phyloP scores from a whole-genome alignment of 2,888 invertebrate species.

The Erebia ligea region DNA sequence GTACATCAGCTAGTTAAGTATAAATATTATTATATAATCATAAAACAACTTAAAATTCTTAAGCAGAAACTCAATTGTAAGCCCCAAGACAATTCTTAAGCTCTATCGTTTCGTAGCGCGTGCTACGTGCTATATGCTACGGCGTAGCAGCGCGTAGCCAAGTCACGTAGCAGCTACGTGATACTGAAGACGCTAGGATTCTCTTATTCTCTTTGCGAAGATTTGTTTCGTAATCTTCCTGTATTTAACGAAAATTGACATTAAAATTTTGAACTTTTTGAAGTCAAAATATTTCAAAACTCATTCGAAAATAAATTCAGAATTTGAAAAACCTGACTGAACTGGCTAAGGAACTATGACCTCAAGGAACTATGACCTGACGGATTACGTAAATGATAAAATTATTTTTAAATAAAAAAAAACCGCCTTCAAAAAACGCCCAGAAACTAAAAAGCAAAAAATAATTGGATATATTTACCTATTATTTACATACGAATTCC shows the following conservation, averaged over 20 bases:
- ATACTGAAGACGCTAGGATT: constrained; percentile 3
- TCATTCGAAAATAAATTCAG: too few species aligned
- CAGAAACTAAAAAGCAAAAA: too few species aligned
- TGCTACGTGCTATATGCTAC: constrained; percentile 18
- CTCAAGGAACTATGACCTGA: too few species aligned
- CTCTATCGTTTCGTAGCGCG: constrained; percentile 13
- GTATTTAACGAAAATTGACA: neutral
- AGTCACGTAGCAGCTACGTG: constrained; percentile 18
- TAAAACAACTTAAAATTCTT: neutral
- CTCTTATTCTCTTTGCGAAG: constrained; percentile 16
- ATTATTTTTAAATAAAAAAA: too few species aligned
- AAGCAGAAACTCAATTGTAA: constrained; percentile 11
- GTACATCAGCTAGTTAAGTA: too few species aligned
- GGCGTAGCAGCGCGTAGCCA: constrained; percentile 22
- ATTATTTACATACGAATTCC: too few species aligned
- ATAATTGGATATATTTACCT: too few species aligned
- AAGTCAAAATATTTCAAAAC: too few species aligned
- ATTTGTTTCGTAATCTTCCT: constrained; percentile 7
- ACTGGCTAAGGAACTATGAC: too few species aligned
- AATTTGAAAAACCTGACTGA: too few species aligned
- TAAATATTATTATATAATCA: neutral
- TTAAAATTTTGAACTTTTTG: neutral
- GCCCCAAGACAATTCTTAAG: constrained; percentile 17
- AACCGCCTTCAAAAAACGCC: too few species aligned
- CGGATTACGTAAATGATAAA: too few species aligned